Percentiles rank a stretch among this genome's conserved stretches.
These are phyloP conservation scores for Ptiloglossa arizonensis DNA, from an alignment of 1,140 invertebrate species.

Conservation along the genomic window DNA sequence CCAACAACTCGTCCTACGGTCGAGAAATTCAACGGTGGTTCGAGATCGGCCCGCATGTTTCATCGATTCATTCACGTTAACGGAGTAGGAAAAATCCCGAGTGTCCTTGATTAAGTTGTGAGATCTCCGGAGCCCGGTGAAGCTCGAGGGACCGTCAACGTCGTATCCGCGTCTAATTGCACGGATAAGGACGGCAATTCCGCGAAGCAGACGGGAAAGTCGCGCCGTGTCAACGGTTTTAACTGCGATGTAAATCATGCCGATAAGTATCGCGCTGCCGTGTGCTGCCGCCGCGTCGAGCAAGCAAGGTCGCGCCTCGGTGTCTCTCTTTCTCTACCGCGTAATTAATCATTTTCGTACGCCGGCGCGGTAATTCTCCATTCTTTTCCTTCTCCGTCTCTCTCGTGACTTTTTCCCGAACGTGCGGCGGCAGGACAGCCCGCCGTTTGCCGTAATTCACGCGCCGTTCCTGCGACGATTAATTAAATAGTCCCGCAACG, in stretches of 20 bases:
- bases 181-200: constrained; percentile 30
- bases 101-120: constrained; percentile 38
- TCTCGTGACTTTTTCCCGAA: constrained; percentile 2
- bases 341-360: constrained; percentile 75
- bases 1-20: too few species aligned
- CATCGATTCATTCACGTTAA: background rate
- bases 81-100: background rate
- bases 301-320: constrained; percentile 66
- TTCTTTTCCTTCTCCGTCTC: background rate
- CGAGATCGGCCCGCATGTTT: background rate
- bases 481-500: constrained; percentile 58
- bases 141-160: background rate
- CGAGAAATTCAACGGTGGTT: too few species aligned
- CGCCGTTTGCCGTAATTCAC: constrained; percentile 64
- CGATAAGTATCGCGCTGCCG: constrained; percentile 71
- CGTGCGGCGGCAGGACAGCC: constrained; percentile 47
- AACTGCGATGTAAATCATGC: constrained; percentile 71
- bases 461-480: constrained; percentile 51
- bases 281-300: constrained; percentile 35
- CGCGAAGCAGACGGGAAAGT: constrained; percentile 29
- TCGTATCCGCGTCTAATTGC: constrained; percentile 41
- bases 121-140: background rate
- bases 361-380: constrained; percentile 58
- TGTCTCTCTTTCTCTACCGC: constrained; percentile 36
- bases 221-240: constrained; percentile 64